Evolutionary conservation across 2,113 vertebrate species (phyloP).

Genomic region (Phylloscopus whistleri): DNA sequence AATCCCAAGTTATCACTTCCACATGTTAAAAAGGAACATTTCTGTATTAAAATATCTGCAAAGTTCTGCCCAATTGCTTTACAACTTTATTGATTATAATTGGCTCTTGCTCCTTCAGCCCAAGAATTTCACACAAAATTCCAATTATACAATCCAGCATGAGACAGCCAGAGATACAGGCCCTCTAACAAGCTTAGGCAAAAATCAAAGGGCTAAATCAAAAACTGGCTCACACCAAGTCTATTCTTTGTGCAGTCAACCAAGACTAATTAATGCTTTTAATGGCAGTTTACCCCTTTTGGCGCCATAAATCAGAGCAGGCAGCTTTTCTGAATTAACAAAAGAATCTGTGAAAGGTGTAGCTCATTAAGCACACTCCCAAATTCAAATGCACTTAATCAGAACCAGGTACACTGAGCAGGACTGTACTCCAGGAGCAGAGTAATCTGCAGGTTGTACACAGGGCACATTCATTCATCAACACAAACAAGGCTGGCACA

Average conservation of each 20-base stretch:
- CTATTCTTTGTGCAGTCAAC: slow-evolving; percentile 15
- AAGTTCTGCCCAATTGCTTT: background rate
- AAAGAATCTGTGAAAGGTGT: slow-evolving; percentile 7
- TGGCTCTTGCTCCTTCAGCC: background rate
- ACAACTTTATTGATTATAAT: background rate
- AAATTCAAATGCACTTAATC: slow-evolving; percentile 1
- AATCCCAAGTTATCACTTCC: background rate
- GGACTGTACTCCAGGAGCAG: background rate
- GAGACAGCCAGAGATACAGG: background rate
- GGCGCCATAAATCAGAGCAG: background rate
- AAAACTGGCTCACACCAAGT: slow-evolving; percentile 28
- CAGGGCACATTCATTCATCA: slow-evolving; percentile 3
- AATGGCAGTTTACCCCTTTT: slow-evolving; percentile 38
- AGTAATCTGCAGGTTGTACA: background rate
- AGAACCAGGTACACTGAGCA: slow-evolving; percentile 14
- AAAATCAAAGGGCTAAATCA: slow-evolving; percentile 46
- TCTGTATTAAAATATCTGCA: background rate
- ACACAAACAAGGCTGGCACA: slow-evolving; percentile 23
- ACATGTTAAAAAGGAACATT: background rate
- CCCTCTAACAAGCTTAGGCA: slow-evolving; percentile 22
- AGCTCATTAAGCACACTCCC: slow-evolving; percentile 6
- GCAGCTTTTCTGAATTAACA: slow-evolving; percentile 5
- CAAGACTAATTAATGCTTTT: slow-evolving; percentile 54
- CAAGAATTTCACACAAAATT: background rate
- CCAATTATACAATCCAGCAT: slow-evolving; percentile 17